These are phyloP conservation scores for Pseudeuparius sepicola DNA, from an alignment of 2,888 invertebrate genomes.

Conservation along the genomic window DNA sequence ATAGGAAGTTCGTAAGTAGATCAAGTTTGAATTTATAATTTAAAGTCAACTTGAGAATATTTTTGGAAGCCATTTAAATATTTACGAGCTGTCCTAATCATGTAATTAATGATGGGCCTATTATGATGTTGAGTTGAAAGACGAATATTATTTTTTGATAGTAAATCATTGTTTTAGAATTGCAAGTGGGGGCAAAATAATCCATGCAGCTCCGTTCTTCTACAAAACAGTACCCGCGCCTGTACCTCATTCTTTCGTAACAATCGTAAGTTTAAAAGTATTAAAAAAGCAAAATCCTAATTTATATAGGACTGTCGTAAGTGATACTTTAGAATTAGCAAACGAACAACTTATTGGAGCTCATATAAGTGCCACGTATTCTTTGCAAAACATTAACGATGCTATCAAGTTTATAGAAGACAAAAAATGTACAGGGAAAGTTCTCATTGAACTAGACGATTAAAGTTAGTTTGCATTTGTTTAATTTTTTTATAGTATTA, in stretches of 20 bases:
- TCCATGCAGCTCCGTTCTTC: slow-evolving; percentile 30
- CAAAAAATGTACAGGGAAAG: slow-evolving; percentile 52
- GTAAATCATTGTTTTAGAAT: slow-evolving; percentile 43
- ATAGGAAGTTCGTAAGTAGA: slow-evolving; percentile 48
- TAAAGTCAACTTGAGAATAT: background rate
- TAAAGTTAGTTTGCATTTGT: slow-evolving; percentile 14
- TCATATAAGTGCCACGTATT: slow-evolving; percentile 44
- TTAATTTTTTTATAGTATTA: slow-evolving; percentile 13
- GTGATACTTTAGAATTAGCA: slow-evolving; percentile 49
- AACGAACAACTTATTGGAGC: slow-evolving; percentile 53
- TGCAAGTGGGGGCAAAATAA: slow-evolving; percentile 42
- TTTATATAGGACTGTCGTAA: slow-evolving; percentile 41
- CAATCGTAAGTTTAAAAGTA: slow-evolving; percentile 31
- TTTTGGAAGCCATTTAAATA: too few species aligned
- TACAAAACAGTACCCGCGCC: slow-evolving; percentile 31
- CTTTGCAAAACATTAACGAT: slow-evolving; percentile 48
- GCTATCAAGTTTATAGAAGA: slow-evolving; percentile 48
- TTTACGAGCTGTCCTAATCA: background rate
- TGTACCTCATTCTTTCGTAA: slow-evolving; percentile 30
- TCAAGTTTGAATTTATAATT: background rate
- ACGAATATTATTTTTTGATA: too few species aligned
- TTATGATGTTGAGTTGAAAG: too few species aligned
- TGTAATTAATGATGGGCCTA: too few species aligned
- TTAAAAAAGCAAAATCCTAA: slow-evolving; percentile 41
- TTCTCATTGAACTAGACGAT: slow-evolving; percentile 39